Conservation (phyloP, 2,113 vertebrate genomes). For the Prunella himalayana region DNA sequence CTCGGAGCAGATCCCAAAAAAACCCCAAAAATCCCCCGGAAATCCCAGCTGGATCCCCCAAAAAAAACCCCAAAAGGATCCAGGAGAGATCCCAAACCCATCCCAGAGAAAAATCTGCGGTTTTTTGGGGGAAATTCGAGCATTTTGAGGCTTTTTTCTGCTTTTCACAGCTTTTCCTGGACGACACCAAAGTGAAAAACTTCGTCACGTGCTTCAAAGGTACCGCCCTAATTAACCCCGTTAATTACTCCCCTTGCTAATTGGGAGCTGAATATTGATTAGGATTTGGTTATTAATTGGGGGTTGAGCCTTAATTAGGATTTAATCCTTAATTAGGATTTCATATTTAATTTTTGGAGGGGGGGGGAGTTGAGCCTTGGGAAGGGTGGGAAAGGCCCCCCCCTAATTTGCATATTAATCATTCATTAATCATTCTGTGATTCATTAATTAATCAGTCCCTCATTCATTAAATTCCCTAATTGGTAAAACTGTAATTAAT, state of each 20-base stretch:
- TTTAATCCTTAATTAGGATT: neutral
- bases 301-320: neutral
- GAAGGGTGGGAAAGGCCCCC: no score
- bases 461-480: neutral
- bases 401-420: neutral
- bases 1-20: neutral
- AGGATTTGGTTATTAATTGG: accelerated
- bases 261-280: neutral
- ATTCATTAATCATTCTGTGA: accelerated
- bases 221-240: neutral
- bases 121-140: accelerated
- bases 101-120: no score
- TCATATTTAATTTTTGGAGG: no score
- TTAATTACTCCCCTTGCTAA: neutral
- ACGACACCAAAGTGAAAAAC: neutral
- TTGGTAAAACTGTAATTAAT: no score
- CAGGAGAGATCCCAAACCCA: neutral
- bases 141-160: neutral
- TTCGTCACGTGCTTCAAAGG: neutral
- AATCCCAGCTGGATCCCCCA: neutral
- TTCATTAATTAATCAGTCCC: neutral
- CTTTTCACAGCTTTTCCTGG: neutral
- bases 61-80: neutral
- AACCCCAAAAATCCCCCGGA: no score
- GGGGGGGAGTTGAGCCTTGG: no score